These are phyloP conservation scores for Xanthia togata DNA, from an alignment of 2,888 invertebrate species.

Conservation along the genomic window DNA sequence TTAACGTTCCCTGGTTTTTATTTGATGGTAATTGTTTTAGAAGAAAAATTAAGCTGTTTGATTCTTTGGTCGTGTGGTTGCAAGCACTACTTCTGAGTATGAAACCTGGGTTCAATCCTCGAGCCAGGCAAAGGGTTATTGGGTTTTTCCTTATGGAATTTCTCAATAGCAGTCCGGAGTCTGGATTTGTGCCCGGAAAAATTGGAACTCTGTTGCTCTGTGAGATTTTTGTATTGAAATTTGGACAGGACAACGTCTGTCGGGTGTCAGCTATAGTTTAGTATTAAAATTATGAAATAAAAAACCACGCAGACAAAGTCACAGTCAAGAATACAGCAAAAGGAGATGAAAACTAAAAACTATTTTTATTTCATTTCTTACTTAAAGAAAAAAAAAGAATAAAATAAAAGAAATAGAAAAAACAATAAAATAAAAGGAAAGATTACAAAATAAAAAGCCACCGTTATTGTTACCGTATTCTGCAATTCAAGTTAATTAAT, in stretches of 20 bases:
- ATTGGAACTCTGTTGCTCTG: background rate
- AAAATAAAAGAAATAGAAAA: too few species aligned
- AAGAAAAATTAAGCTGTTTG: background rate
- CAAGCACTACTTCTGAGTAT: background rate
- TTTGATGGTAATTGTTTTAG: slow-evolving; percentile 51
- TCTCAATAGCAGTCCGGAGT: too few species aligned
- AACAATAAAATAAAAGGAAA: too few species aligned
- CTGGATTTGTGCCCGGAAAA: background rate
- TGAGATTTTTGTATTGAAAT: too few species aligned
- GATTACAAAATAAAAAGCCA: too few species aligned
- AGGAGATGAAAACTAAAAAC: background rate
- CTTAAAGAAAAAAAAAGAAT: too few species aligned
- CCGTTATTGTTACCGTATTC: background rate
- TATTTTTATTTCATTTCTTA: background rate
- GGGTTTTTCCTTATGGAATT: too few species aligned
- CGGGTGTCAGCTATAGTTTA: too few species aligned
- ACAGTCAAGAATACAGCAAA: background rate
- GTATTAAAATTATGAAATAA: background rate
- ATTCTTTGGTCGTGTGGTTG: background rate
- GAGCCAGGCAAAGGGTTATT: background rate
- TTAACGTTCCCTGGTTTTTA: slow-evolving; percentile 55
- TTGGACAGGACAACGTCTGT: too few species aligned
- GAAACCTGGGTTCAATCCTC: background rate
- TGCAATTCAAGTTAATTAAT: background rate
- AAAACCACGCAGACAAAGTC: background rate